Evolutionary conservation across 1,140 invertebrate genomes (phyloP).

Genomic region (Heliconius himera): DNA sequence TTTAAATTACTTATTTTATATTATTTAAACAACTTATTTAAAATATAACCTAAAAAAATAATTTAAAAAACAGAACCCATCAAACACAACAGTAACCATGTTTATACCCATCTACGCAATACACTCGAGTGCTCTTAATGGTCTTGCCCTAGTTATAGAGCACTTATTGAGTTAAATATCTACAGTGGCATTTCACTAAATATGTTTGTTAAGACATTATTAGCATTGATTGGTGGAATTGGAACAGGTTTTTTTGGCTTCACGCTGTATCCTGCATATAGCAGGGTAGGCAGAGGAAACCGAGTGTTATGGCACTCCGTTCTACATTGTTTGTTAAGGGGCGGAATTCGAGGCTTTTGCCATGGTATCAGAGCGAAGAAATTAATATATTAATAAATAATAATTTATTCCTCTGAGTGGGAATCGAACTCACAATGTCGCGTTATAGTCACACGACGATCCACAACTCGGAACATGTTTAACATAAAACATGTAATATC

Average conservation of each 20-base stretch:
- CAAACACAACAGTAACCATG: neutral
- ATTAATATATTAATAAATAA: too few species aligned
- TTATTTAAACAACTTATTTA: neutral
- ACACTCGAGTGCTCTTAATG: conserved; percentile 59
- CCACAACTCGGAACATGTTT: too few species aligned
- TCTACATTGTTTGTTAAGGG: too few species aligned
- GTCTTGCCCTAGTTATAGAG: conserved; percentile 57
- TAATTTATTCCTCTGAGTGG: too few species aligned
- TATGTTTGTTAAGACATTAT: neutral
- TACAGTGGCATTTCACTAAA: conserved; percentile 21
- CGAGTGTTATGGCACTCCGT: too few species aligned
- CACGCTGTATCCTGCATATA: too few species aligned
- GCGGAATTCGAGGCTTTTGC: too few species aligned
- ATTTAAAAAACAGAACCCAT: neutral
- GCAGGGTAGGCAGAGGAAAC: too few species aligned
- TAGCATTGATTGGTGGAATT: neutral
- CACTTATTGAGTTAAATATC: conserved; percentile 48
- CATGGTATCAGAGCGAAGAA: too few species aligned
- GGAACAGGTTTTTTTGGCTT: neutral
- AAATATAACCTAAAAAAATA: neutral
- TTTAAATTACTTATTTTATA: neutral
- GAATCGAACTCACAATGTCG: too few species aligned
- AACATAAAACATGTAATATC: too few species aligned
- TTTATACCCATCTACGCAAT: conserved; percentile 41
- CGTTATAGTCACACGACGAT: too few species aligned